Conservation (phyloP, 2,888 invertebrate genomes). For the Xylocampa areola region DNA sequence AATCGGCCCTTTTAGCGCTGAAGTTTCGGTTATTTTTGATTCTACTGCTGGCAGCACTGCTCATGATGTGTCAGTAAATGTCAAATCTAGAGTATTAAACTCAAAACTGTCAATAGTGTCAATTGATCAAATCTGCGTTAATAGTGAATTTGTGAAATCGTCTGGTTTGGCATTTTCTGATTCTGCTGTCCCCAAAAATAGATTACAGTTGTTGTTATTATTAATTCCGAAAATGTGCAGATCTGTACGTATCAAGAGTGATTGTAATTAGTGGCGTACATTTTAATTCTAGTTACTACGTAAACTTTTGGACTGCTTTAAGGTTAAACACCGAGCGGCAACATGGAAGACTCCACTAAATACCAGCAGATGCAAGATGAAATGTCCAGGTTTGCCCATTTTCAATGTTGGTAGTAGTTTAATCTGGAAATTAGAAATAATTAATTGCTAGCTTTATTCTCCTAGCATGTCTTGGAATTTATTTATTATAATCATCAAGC, state of each 20-base stretch:
- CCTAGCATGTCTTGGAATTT: too few species aligned
- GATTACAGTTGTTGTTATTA: slow-evolving; percentile 4
- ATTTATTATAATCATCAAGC: too few species aligned
- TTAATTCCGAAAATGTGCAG: slow-evolving; percentile 63
- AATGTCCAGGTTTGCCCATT: slow-evolving; percentile 94
- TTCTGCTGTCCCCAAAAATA: neutral
- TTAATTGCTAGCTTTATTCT: too few species aligned
- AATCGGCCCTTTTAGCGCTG: too few species aligned
- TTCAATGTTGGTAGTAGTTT: neutral
- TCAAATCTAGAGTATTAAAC: too few species aligned
- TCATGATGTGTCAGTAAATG: too few species aligned
- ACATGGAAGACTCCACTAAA: slow-evolving; percentile 88
- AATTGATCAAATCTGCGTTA: too few species aligned
- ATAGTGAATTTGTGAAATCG: too few species aligned
- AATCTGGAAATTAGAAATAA: too few species aligned
- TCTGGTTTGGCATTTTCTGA: neutral
- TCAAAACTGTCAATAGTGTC: too few species aligned
- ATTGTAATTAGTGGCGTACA: slow-evolving; percentile 64
- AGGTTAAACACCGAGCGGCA: slow-evolving; percentile 78
- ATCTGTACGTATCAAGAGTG: slow-evolving; percentile 76
- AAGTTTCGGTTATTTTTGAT: too few species aligned
- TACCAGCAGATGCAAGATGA: slow-evolving; percentile 96
- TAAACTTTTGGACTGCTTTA: slow-evolving; percentile 87
- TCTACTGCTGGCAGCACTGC: too few species aligned
- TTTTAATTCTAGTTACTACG: slow-evolving; percentile 76